These are phyloP conservation scores for Scylla paramamosain DNA, from an alignment of 1,140 invertebrate species.

Conservation along the genomic window DNA sequence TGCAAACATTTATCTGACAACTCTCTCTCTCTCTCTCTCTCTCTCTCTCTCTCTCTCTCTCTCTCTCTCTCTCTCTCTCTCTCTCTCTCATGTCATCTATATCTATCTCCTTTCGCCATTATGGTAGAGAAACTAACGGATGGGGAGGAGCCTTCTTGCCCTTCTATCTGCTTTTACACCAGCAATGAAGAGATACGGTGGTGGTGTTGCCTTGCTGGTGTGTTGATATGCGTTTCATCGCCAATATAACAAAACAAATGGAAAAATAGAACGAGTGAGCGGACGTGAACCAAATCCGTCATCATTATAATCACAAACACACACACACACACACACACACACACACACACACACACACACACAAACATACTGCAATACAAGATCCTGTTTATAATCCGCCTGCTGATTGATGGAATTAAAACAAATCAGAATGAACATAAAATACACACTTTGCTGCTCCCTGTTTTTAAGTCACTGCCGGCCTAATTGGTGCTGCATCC, in stretches of 20 bases:
- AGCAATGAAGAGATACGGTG: too few relatives aligned
- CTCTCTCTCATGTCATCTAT: background rate
- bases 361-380: background rate
- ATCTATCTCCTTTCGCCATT: too few relatives aligned
- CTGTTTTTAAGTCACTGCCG: background rate
- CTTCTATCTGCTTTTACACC: too few relatives aligned
- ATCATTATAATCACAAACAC: background rate
- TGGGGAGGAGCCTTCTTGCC: too few relatives aligned
- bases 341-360: conserved; percentile 7
- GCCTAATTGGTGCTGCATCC: background rate
- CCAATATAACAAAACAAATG: too few relatives aligned
- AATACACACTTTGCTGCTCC: background rate
- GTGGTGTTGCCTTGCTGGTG: too few relatives aligned
- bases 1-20: background rate
- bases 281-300: too few relatives aligned
- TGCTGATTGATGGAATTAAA: background rate
- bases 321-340: background rate
- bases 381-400: background rate
- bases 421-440: conserved; percentile 13
- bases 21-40: background rate
- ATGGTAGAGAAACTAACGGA: too few relatives aligned
- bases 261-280: too few relatives aligned
- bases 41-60: conserved; percentile 38
- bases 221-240: too few relatives aligned
- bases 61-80: conserved; percentile 33